These are phyloP conservation scores for Lycocerus yunnanus DNA, from an alignment of 2,888 invertebrate species.

Conservation along the genomic window DNA sequence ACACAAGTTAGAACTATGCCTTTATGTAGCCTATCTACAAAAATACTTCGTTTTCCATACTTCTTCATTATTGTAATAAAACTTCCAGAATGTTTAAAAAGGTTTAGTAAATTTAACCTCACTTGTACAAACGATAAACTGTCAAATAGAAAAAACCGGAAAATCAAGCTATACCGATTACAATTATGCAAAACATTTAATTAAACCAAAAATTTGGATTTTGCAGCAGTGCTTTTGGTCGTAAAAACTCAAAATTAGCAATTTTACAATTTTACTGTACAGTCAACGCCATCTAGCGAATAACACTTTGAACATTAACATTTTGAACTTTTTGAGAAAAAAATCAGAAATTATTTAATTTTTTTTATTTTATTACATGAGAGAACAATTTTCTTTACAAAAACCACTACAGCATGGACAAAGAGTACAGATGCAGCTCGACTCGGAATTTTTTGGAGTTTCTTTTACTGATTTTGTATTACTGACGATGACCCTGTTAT, in stretches of 20 bases:
- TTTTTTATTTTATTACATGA: not conserved
- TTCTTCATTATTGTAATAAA: conserved; percentile 47
- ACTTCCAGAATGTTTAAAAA: not conserved
- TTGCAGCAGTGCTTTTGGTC: not conserved
- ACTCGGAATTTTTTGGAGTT: no score
- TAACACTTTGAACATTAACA: fast-evolving
- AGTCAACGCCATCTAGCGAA: not conserved
- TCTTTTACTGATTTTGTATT: not conserved
- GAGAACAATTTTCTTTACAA: not conserved
- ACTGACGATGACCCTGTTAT: not conserved
- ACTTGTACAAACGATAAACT: not conserved
- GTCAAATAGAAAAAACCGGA: not conserved
- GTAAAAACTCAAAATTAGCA: not conserved
- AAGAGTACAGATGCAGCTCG: not conserved
- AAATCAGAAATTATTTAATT: not conserved
- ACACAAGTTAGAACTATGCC: conserved; percentile 61
- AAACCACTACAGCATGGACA: not conserved
- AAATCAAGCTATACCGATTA: not conserved
- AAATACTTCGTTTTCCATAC: conserved; percentile 46
- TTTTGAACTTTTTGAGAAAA: not conserved
- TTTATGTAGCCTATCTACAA: conserved; percentile 60
- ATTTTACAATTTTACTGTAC: not conserved
- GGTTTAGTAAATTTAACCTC: not conserved
- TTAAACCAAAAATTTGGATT: not conserved
- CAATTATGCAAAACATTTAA: not conserved